Evolutionary conservation across 2,888 invertebrate genomes (phyloP).

Genomic region (Plagodis pulveraria): DNA sequence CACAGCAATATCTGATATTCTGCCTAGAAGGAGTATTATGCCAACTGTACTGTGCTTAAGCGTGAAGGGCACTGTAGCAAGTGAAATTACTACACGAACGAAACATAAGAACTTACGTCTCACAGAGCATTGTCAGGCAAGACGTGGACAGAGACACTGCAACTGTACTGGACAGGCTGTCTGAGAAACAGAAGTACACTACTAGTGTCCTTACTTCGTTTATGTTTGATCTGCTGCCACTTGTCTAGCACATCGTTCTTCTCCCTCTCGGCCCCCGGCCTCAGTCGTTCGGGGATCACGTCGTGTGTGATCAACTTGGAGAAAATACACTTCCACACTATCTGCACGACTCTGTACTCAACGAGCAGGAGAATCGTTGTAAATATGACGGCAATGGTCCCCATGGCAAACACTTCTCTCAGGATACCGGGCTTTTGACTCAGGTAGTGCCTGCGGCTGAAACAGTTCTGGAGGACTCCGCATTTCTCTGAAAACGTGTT

Average conservation of each 20-base stretch:
- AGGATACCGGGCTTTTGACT: constrained; percentile 47
- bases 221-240: constrained; percentile 39
- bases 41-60: too few relatives aligned
- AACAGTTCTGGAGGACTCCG: constrained; percentile 69
- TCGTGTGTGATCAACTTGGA: constrained; percentile 11
- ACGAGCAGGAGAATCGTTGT: constrained; percentile 54
- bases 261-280: constrained; percentile 48
- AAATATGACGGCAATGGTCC: constrained; percentile 50
- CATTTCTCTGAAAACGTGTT: constrained; percentile 60
- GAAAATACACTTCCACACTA: constrained; percentile 38
- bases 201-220: constrained; percentile 39
- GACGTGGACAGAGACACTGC: too few relatives aligned
- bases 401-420: constrained; percentile 55
- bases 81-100: too few relatives aligned
- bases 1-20: too few relatives aligned
- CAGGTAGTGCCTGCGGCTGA: constrained; percentile 54
- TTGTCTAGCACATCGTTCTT: constrained; percentile 51
- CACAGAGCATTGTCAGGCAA: too few relatives aligned
- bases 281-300: neutral
- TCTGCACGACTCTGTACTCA: constrained; percentile 59
- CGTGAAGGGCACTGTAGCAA: too few relatives aligned
- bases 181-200: too few relatives aligned
- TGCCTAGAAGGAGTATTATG: too few relatives aligned
- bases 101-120: too few relatives aligned
- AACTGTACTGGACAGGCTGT: too few relatives aligned